Conservation (phyloP, 2,797 vertebrate genomes). For the Hydrophis major region DNA sequence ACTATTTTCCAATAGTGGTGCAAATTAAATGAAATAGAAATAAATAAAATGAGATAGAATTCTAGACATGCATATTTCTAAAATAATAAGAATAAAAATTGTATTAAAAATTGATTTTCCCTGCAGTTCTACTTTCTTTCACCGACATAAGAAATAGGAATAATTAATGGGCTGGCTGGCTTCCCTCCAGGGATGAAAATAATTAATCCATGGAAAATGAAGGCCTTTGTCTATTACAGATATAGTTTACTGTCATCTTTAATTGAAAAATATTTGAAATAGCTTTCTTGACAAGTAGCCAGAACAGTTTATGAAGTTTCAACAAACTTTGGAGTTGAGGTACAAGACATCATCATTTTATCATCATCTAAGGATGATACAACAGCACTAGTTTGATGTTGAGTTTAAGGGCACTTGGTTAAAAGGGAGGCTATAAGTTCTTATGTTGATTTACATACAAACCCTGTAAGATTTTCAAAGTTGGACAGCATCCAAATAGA, state of each 20-base stretch:
- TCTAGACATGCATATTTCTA: constrained; percentile 47
- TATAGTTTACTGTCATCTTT: constrained; percentile 26
- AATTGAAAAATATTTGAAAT: constrained; percentile 22
- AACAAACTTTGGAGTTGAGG: background rate
- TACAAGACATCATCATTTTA: background rate
- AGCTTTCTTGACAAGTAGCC: constrained; percentile 47
- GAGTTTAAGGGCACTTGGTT: background rate
- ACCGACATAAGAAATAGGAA: constrained; percentile 47
- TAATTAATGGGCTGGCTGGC: constrained; percentile 50
- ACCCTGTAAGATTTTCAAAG: background rate
- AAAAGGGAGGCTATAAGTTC: background rate
- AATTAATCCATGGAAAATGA: constrained; percentile 39
- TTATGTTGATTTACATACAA: background rate
- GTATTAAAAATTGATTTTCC: constrained; percentile 45
- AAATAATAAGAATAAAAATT: constrained; percentile 47
- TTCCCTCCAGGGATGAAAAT: constrained; percentile 46
- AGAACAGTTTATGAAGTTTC: constrained; percentile 46
- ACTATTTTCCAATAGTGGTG: constrained; percentile 10
- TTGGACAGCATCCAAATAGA: background rate
- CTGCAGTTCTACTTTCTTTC: constrained; percentile 27
- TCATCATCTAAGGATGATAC: background rate
- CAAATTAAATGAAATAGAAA: constrained; percentile 29
- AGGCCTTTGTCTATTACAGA: constrained; percentile 44
- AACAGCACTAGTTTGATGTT: background rate
- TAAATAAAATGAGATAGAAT: background rate